Evolutionary conservation across 2,888 invertebrate species (phyloP).

Genomic region (Oxyteleia sp.): DNA sequence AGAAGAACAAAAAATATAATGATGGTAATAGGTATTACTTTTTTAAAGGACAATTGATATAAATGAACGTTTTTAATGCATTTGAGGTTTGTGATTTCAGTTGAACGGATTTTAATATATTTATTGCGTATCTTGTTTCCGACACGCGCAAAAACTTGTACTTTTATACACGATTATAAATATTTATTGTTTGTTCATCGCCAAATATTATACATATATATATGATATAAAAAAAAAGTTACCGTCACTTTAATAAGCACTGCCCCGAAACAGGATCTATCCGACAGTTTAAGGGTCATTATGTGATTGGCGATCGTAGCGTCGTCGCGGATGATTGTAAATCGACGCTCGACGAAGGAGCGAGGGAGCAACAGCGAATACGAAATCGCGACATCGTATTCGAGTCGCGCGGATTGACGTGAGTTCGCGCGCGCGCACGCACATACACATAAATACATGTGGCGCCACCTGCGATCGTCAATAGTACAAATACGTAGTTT

Average conservation of each 20-base stretch:
- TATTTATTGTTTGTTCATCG: slow-evolving; percentile 71
- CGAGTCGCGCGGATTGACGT: background rate
- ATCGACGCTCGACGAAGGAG: background rate
- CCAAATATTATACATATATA: slow-evolving; percentile 66
- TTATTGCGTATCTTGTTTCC: slow-evolving; percentile 71
- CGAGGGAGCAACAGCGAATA: background rate
- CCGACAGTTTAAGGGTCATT: slow-evolving; percentile 41
- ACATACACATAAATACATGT: background rate
- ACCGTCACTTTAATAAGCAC: slow-evolving; percentile 61
- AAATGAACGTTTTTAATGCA: slow-evolving; percentile 71
- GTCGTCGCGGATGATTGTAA: slow-evolving; percentile 16
- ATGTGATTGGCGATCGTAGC: slow-evolving; percentile 54
- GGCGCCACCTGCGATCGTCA: slow-evolving; percentile 61
- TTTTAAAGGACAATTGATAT: slow-evolving; percentile 69
- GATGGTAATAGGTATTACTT: slow-evolving; percentile 65
- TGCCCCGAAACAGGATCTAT: slow-evolving; percentile 70
- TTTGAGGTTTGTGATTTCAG: slow-evolving; percentile 66
- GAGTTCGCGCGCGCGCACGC: background rate
- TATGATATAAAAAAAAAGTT: no score
- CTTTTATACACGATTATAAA: slow-evolving; percentile 73
- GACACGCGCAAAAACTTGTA: slow-evolving; percentile 70
- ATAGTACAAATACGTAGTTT: slow-evolving; percentile 62
- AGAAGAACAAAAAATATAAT: slow-evolving; percentile 24
- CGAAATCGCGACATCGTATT: background rate
- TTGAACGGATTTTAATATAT: slow-evolving; percentile 69